Percentiles rank a stretch among this genome's conserved stretches.
These are phyloP conservation scores for Xenentodon cancila DNA, from an alignment of 2,797 vertebrate species.

Conservation along the genomic window DNA sequence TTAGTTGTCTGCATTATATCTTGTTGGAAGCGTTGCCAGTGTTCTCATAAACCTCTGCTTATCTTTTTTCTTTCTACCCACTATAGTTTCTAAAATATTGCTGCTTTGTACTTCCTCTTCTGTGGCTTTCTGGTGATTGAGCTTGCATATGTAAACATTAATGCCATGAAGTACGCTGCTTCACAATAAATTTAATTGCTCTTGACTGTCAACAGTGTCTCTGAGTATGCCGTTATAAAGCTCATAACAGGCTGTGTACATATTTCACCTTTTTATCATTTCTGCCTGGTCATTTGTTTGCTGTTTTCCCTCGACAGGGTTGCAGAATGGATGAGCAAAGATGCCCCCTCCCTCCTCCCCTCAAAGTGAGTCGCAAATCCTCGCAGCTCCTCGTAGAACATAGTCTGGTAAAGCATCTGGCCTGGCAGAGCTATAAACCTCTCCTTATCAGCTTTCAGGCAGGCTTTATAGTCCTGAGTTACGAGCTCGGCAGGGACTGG, in stretches of 20 bases:
- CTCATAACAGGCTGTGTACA: conserved; percentile 3
- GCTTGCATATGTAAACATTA: conserved; percentile 36
- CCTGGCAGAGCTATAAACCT: conserved; percentile 54
- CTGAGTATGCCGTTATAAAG: conserved; percentile 6
- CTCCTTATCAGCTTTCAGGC: conserved; percentile 72
- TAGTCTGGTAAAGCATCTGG: conserved; percentile 50
- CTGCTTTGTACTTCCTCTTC: conserved; percentile 55
- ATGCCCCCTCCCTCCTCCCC: conserved; percentile 77
- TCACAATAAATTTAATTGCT: conserved; percentile 4
- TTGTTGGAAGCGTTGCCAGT: conserved; percentile 13
- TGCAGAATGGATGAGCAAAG: conserved; percentile 94
- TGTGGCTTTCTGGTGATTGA: conserved; percentile 36
- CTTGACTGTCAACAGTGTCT: conserved; percentile 9
- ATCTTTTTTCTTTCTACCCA: conserved; percentile 17
- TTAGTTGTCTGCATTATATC: conserved; percentile 1
- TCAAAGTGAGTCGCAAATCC: conserved; percentile 75
- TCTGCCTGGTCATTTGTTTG: conserved; percentile 14
- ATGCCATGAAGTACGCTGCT: conserved; percentile 9
- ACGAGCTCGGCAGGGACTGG: conserved; percentile 23
- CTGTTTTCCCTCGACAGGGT: conserved; percentile 74
- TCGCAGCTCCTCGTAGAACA: conserved; percentile 37
- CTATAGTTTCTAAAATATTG: not conserved
- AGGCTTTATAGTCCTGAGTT: conserved; percentile 63
- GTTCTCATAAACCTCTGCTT: conserved; percentile 24
- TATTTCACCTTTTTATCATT: conserved; percentile 22